Conservation (phyloP, 2,797 vertebrate genomes). For the Betta splendens region DNA sequence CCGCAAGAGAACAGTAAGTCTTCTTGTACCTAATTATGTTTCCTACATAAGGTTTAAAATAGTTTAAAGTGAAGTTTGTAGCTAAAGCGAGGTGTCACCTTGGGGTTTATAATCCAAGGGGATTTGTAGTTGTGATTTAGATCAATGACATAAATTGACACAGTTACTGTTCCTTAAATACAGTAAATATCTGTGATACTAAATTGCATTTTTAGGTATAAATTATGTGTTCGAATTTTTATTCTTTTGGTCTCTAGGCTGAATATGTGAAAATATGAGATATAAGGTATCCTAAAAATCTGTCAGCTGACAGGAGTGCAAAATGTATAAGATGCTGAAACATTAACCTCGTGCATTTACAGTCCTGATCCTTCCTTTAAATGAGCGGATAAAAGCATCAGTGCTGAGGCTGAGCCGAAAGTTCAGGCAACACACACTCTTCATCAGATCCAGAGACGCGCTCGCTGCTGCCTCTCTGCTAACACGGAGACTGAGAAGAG, state of each 20-base stretch:
- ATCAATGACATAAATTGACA: not conserved
- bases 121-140: not conserved
- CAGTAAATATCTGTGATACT: not conserved
- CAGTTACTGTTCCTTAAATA: not conserved
- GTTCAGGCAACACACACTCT: conserved; percentile 18
- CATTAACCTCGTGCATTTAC: not conserved
- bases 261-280: not conserved
- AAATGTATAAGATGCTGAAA: conserved; percentile 5
- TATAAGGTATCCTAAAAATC: not conserved
- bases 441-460: conserved; percentile 53
- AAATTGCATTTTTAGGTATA: not conserved
- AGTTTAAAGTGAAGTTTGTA: conserved; percentile 26
- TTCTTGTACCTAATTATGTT: conserved; percentile 23
- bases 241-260: not conserved
- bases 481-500: conserved; percentile 31
- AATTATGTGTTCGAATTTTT: not conserved
- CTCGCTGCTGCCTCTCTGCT: conserved; percentile 42
- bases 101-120: conserved; percentile 6
- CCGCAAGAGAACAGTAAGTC: conserved; percentile 58
- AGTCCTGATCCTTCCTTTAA: conserved; percentile 1
- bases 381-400: conserved; percentile 23
- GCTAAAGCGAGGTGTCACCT: conserved; percentile 14
- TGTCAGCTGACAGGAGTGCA: not conserved
- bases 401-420: conserved; percentile 20
- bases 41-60: conserved; percentile 20